These are phyloP conservation scores for Dysmachus trigonus DNA, from an alignment of 2,888 invertebrate species.

Conservation along the genomic window DNA sequence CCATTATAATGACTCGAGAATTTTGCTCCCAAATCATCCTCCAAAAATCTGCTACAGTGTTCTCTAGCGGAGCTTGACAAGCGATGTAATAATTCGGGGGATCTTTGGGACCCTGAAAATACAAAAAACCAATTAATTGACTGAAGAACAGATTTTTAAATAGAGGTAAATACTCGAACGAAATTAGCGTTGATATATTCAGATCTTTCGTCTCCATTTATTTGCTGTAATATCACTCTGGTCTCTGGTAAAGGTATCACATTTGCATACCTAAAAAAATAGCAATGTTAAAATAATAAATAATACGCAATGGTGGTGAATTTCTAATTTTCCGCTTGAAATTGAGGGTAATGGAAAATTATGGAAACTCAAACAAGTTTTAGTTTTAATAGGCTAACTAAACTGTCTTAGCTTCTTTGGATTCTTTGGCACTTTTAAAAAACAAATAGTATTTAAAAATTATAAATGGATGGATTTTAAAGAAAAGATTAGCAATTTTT, in stretches of 20 bases:
- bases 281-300: neutral
- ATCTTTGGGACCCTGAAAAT: constrained; percentile 81
- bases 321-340: no score
- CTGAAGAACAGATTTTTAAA: neutral
- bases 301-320: neutral
- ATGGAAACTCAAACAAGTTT: no score
- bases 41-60: constrained; percentile 91
- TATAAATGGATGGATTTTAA: no score
- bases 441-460: no score
- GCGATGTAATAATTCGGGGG: constrained; percentile 88
- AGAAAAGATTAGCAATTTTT: no score
- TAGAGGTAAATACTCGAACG: constrained; percentile 73
- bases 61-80: constrained; percentile 87
- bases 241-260: constrained; percentile 94
- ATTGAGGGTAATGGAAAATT: no score
- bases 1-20: constrained; percentile 85
- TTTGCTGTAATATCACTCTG: constrained; percentile 78
- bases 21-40: constrained; percentile 97
- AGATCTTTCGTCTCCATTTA: constrained; percentile 78
- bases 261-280: constrained; percentile 77
- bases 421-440: no score
- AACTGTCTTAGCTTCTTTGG: no score
- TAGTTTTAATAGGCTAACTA: no score
- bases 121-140: neutral
- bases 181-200: constrained; percentile 96